These are phyloP conservation scores for Peromyscus eremicus DNA, from an alignment of 2,797 vertebrate genomes.

Conservation along the genomic window DNA sequence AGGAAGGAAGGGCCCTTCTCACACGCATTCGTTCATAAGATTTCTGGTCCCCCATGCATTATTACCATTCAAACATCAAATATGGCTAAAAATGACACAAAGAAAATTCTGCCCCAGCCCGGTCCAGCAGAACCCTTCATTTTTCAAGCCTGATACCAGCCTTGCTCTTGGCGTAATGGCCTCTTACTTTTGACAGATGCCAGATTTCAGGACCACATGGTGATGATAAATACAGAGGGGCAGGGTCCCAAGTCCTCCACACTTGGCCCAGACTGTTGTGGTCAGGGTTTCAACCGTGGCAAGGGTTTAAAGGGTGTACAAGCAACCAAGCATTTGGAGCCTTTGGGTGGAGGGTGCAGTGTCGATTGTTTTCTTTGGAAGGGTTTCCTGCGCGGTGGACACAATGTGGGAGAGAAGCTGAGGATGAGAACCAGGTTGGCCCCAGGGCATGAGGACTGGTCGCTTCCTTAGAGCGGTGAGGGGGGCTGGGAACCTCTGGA, in stretches of 20 bases:
- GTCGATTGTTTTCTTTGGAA: neutral
- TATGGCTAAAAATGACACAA: slow-evolving; percentile 1
- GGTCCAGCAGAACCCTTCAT: neutral
- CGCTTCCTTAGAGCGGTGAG: neutral
- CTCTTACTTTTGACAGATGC: neutral
- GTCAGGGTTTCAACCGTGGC: accelerated
- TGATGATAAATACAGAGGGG: neutral
- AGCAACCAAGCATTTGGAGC: neutral
- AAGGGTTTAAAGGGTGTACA: neutral
- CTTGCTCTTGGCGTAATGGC: neutral
- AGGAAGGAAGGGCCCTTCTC: neutral
- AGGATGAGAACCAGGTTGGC: neutral
- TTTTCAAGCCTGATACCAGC: neutral
- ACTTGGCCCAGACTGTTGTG: neutral
- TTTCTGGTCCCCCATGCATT: neutral
- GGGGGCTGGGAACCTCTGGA: neutral
- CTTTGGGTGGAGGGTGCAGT: neutral
- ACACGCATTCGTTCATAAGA: accelerated
- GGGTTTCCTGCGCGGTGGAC: neutral
- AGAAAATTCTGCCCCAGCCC: neutral
- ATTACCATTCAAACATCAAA: neutral
- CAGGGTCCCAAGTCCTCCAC: accelerated
- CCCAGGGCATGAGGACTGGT: neutral
- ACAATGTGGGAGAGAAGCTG: neutral
- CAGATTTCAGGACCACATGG: neutral